phyloP scores from a whole-genome alignment of 2,113 vertebrate species.

The Antechinus flavipes region DNA sequence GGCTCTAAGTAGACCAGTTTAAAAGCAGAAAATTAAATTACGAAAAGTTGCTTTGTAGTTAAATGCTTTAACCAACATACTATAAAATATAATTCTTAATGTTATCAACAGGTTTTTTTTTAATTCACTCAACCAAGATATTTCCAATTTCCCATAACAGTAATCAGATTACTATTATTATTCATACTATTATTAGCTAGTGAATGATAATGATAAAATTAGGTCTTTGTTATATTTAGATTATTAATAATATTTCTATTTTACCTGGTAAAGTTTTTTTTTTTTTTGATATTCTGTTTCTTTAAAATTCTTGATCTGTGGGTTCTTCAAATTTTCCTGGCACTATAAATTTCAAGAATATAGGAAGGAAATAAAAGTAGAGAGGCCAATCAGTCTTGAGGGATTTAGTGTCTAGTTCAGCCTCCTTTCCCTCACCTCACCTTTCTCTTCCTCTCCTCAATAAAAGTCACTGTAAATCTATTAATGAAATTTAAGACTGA shows the following conservation, averaged over 20 bases:
- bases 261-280: neutral
- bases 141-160: neutral
- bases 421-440: neutral
- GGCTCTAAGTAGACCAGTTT: neutral
- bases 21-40: neutral
- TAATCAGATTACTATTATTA: neutral
- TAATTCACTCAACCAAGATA: neutral
- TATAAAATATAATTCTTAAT: neutral
- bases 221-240: neutral
- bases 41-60: neutral
- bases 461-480: neutral
- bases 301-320: neutral
- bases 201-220: neutral
- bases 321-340: neutral
- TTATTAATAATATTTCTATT: neutral
- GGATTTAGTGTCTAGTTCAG: neutral
- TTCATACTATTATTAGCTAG: neutral
- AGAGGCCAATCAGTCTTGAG: neutral
- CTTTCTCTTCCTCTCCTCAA: neutral
- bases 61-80: neutral
- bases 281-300: neutral
- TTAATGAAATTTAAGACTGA: neutral
- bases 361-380: neutral
- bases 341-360: neutral
- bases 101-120: neutral